Conservation (phyloP, 2,113 vertebrate species). For the Microcebus lehilahytsara region DNA sequence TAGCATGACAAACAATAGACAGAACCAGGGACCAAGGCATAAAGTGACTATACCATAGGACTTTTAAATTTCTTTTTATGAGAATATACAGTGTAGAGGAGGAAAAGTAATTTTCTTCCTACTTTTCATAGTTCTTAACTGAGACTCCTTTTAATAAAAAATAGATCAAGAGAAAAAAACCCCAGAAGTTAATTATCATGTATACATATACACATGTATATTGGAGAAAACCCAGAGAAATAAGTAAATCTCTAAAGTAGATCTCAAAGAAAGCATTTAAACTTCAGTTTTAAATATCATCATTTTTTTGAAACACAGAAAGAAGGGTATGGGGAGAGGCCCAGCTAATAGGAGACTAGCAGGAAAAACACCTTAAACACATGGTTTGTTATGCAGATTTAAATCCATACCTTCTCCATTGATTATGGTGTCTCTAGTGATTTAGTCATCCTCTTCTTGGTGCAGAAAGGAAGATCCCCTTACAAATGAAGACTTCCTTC, state of each 20-base stretch:
- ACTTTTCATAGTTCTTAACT: background rate
- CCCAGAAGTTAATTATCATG: background rate
- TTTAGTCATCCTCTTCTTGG: background rate
- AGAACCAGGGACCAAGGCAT: background rate
- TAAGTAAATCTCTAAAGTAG: background rate
- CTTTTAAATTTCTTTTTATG: background rate
- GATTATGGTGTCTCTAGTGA: background rate
- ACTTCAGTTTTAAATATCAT: background rate
- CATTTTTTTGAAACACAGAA: background rate
- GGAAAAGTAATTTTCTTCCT: background rate
- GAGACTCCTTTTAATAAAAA: background rate
- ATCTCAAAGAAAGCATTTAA: background rate
- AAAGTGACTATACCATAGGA: background rate
- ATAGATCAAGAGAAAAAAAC: background rate
- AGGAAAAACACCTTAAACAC: background rate
- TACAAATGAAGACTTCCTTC: background rate
- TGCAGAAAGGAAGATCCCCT: background rate
- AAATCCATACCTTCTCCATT: background rate
- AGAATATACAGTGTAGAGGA: background rate
- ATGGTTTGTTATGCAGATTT: background rate
- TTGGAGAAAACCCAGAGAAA: background rate
- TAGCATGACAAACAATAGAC: background rate
- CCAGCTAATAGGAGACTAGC: background rate
- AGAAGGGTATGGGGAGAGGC: background rate
- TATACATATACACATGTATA: too few relatives aligned